Percentiles rank a stretch among this genome's conserved stretches.
Evolutionary conservation across 2,113 vertebrate species (phyloP).

Genomic region (Oryzias celebensis): DNA sequence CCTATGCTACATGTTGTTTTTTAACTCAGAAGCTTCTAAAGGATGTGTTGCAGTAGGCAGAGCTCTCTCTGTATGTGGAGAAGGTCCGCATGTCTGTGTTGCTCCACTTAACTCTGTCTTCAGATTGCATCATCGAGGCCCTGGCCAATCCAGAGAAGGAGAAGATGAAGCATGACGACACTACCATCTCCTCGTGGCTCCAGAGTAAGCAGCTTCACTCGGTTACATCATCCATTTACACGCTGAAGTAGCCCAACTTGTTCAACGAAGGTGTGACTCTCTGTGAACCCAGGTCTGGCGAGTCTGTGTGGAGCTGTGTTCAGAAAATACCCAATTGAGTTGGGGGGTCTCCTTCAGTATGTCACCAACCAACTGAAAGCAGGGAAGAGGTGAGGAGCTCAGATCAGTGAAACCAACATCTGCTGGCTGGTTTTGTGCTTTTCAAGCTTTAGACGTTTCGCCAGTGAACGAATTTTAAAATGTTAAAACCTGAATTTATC

Average conservation of each 20-base stretch:
- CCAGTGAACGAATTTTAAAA: no score
- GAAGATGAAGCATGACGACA: conserved; percentile 99
- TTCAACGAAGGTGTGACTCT: conserved; percentile 36
- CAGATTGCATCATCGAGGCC: conserved; percentile 99
- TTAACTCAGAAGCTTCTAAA: neutral
- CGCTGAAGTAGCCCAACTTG: conserved; percentile 10
- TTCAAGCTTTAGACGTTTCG: neutral
- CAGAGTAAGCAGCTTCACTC: conserved; percentile 85
- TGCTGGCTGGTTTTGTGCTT: neutral
- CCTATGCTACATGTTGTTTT: conserved; percentile 65
- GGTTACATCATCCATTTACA: conserved; percentile 11
- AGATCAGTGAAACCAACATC: neutral
- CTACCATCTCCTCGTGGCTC: conserved; percentile 96
- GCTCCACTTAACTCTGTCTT: conserved; percentile 73
- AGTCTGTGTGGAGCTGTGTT: conserved; percentile 97
- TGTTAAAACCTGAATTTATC: no score
- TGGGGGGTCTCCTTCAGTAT: conserved; percentile 96
- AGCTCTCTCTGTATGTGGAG: neutral
- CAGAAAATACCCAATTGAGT: conserved; percentile 97
- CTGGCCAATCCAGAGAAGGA: conserved; percentile 98
- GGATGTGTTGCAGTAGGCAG: neutral
- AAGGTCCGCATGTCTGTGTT: neutral
- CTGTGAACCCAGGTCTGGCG: conserved; percentile 81
- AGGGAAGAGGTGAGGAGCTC: conserved; percentile 87
- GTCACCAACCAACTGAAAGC: conserved; percentile 98